phyloP scores from a whole-genome alignment of 2,113 vertebrate species.

The Hypanus sabinus region DNA sequence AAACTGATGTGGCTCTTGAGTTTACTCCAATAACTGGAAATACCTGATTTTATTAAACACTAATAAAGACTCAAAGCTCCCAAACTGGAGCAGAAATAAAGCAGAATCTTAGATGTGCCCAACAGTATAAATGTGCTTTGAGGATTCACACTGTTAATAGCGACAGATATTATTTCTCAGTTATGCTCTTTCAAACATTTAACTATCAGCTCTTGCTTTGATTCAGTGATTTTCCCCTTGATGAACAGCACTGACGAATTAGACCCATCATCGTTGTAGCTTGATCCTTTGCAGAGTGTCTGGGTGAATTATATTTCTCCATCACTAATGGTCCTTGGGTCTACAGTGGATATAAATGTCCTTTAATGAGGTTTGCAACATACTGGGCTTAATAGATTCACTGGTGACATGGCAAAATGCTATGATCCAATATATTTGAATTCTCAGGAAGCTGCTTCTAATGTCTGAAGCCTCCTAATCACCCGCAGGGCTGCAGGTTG shows the following conservation, averaged over 20 bases:
- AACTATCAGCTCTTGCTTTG: neutral
- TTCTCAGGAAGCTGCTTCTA: neutral
- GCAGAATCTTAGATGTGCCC: too few species aligned
- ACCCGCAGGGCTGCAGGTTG: neutral
- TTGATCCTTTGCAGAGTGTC: neutral
- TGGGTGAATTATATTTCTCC: neutral
- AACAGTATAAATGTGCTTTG: too few species aligned
- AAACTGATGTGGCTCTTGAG: too few species aligned
- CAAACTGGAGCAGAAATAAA: too few species aligned
- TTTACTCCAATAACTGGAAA: too few species aligned
- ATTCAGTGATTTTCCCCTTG: neutral
- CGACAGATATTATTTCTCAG: neutral
- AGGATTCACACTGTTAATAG: too few species aligned
- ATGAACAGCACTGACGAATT: neutral
- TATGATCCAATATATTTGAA: neutral
- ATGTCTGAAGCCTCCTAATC: neutral
- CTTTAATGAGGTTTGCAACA: neutral
- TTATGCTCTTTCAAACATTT: neutral
- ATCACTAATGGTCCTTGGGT: neutral
- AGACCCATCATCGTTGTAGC: neutral
- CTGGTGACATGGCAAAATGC: neutral
- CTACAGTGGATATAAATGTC: neutral
- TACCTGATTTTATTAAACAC: too few species aligned
- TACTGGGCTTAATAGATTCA: neutral
- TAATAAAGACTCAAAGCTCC: too few species aligned